Conservation (phyloP, 2,797 vertebrate genomes). For the Gobio occitaniae region DNA sequence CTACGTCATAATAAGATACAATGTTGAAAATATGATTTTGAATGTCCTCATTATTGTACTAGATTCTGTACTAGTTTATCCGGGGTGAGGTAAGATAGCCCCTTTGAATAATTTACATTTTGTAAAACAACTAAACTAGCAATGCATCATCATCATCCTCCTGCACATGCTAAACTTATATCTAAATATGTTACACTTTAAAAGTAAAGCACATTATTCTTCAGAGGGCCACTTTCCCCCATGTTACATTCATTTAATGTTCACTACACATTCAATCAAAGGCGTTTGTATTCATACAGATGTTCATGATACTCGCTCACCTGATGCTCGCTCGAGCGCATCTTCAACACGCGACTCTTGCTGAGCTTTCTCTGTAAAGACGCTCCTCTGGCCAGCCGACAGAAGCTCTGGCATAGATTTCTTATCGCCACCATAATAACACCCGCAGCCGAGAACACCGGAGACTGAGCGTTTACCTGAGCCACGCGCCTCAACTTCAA, state of each 20-base stretch:
- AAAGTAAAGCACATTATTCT: not conserved
- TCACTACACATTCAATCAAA: not conserved
- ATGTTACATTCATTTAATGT: not conserved
- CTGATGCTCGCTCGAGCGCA: not conserved
- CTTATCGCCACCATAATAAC: constrained; percentile 50
- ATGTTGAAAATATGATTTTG: too few species aligned
- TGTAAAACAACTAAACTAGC: too few species aligned
- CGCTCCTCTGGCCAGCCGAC: not conserved
- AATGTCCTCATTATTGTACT: too few species aligned
- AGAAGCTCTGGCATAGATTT: constrained; percentile 15
- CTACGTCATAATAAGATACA: too few species aligned
- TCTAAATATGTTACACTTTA: not conserved
- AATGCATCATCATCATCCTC: too few species aligned
- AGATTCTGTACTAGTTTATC: too few species aligned
- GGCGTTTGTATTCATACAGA: not conserved
- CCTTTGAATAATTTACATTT: too few species aligned
- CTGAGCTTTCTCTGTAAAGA: not conserved
- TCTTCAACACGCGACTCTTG: not conserved
- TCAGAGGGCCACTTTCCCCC: not conserved
- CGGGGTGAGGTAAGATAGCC: too few species aligned
- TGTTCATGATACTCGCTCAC: not conserved
- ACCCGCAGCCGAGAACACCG: not conserved
- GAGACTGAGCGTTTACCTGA: not conserved
- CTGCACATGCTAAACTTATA: too few species aligned
- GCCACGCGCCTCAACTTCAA: not conserved